Conservation (phyloP, 92 coral and sea anemone genomes). For the Zoanthus sociatus region DNA sequence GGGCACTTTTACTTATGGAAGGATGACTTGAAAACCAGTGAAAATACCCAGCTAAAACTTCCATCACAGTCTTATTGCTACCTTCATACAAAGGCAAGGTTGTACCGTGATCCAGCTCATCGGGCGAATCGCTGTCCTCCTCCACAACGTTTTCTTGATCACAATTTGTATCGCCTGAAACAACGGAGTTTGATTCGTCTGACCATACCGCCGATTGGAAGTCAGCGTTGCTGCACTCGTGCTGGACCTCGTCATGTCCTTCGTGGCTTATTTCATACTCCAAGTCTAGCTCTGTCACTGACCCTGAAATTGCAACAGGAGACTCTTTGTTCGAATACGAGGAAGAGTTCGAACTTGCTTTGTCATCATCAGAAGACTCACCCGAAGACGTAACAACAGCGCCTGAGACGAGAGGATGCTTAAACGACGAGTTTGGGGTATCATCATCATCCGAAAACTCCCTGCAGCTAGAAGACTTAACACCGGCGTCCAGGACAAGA, state of each 20-base stretch:
- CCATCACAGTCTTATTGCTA: conserved; percentile 51
- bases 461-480: conserved; percentile 33
- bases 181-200: conserved; percentile 39
- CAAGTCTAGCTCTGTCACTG: neutral
- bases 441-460: conserved; percentile 43
- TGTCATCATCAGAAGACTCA: conserved; percentile 48
- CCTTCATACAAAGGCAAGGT: conserved; percentile 55
- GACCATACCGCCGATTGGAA: conserved; percentile 22
- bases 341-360: conserved; percentile 33
- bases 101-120: conserved; percentile 3
- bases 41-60: conserved; percentile 57
- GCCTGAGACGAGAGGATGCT: conserved; percentile 35
- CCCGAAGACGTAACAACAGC: conserved; percentile 38
- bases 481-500: conserved; percentile 26
- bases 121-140: neutral
- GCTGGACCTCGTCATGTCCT: conserved; percentile 15
- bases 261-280: conserved; percentile 5
- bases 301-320: conserved; percentile 39
- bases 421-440: conserved; percentile 32
- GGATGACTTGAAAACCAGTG: conserved; percentile 69
- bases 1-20: conserved; percentile 61
- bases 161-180: conserved; percentile 33
- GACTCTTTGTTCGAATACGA: conserved; percentile 1
- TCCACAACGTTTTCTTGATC: conserved; percentile 31
- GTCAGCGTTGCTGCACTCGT: neutral